phyloP scores from a whole-genome alignment of 2,113 vertebrate species.

The Pseudorasbora parva region DNA sequence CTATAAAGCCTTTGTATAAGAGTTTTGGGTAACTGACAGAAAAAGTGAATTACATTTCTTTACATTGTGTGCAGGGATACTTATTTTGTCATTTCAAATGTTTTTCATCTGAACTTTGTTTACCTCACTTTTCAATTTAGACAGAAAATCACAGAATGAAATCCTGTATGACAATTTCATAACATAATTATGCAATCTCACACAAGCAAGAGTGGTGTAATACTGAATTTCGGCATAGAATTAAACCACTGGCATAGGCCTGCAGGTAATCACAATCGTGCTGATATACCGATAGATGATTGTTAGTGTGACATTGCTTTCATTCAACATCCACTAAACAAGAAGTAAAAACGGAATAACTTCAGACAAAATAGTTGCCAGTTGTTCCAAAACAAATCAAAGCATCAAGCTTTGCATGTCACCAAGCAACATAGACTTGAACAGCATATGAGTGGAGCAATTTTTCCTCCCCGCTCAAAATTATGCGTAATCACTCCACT shows the following conservation, averaged over 20 bases:
- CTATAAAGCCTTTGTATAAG: background rate
- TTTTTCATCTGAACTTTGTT: background rate
- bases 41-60: background rate
- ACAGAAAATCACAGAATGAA: background rate
- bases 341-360: background rate
- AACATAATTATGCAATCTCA: background rate
- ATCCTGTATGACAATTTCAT: background rate
- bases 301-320: background rate
- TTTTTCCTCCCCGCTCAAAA: background rate
- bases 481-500: background rate
- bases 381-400: background rate
- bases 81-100: background rate
- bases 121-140: background rate
- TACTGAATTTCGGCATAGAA: background rate
- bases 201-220: background rate
- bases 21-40: background rate
- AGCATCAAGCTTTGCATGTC: background rate
- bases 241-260: background rate
- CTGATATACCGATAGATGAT: no score
- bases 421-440: background rate
- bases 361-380: background rate
- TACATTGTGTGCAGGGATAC: constrained; percentile 13
- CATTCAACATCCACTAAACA: background rate
- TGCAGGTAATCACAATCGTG: background rate
- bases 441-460: background rate